Evolutionary conservation across 2,888 invertebrate species (phyloP).

Genomic region (Erebia palarica): DNA sequence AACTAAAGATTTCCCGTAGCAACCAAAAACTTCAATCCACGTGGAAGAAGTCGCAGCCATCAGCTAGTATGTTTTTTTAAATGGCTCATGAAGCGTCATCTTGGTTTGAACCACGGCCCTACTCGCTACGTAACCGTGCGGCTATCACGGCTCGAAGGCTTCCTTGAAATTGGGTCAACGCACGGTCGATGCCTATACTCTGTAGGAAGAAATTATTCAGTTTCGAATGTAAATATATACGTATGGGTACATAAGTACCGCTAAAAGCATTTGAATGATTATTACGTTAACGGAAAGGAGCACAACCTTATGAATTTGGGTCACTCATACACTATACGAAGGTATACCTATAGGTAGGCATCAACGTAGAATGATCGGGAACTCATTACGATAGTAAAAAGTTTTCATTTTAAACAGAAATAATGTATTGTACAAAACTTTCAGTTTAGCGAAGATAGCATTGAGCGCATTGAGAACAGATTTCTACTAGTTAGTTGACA

Average conservation of each 20-base stretch:
- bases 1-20: no score
- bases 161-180: conserved; percentile 12
- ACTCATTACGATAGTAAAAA: conserved; percentile 9
- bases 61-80: no score
- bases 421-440: conserved; percentile 31
- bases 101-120: not conserved
- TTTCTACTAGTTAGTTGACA: conserved; percentile 65
- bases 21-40: no score
- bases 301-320: not conserved
- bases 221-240: not conserved
- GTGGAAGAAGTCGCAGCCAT: no score
- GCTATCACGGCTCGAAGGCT: not conserved
- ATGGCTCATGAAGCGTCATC: no score
- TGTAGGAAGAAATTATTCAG: not conserved
- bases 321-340: no score
- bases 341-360: no score
- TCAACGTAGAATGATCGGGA: not conserved
- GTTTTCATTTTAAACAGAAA: conserved; percentile 14
- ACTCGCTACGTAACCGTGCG: not conserved
- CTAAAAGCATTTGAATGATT: not conserved
- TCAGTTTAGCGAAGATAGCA: conserved; percentile 27
- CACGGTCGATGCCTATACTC: conserved; percentile 4
- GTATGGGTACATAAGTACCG: not conserved
- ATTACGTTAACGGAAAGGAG: not conserved
- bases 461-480: conserved; percentile 43